These are phyloP conservation scores for Eudyptes chrysolophus DNA, from an alignment of 2,113 vertebrate species.

Conservation along the genomic window DNA sequence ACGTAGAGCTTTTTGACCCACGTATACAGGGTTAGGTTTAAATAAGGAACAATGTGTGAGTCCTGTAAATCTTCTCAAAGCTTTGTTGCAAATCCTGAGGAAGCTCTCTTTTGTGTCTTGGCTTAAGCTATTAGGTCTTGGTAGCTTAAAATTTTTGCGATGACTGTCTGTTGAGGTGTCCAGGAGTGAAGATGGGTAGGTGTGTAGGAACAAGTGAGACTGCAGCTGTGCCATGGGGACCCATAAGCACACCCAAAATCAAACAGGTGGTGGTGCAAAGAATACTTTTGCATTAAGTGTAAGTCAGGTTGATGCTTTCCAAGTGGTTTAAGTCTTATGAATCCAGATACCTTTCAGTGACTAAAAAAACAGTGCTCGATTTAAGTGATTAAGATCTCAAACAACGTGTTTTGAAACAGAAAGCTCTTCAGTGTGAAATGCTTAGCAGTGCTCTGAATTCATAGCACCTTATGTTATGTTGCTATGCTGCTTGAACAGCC, in stretches of 20 bases:
- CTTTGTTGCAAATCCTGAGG: neutral
- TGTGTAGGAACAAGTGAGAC: fast-evolving
- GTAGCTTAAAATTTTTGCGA: neutral
- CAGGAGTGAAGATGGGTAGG: fast-evolving
- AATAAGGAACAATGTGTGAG: neutral
- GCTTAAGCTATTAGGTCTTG: neutral
- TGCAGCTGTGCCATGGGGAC: fast-evolving
- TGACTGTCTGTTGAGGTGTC: neutral
- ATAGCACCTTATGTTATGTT: neutral
- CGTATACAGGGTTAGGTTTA: fast-evolving
- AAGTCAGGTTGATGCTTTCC: neutral
- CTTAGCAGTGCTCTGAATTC: neutral
- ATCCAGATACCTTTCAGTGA: neutral
- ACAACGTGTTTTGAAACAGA: neutral
- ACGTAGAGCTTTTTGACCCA: fast-evolving
- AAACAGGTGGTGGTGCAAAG: fast-evolving
- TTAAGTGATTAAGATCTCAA: neutral
- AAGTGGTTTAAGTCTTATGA: neutral
- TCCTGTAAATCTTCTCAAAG: neutral
- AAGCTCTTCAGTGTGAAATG: neutral
- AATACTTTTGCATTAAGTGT: neutral
- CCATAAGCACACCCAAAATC: neutral
- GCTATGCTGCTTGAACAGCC: neutral
- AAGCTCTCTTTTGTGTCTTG: neutral
- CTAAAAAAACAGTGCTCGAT: neutral